A percentile compares a stretch with the other conserved stretches of the same genome.
phyloP scores from a whole-genome alignment of 1,140 invertebrate genomes.

The Zaprionus ghesquierei region DNA sequence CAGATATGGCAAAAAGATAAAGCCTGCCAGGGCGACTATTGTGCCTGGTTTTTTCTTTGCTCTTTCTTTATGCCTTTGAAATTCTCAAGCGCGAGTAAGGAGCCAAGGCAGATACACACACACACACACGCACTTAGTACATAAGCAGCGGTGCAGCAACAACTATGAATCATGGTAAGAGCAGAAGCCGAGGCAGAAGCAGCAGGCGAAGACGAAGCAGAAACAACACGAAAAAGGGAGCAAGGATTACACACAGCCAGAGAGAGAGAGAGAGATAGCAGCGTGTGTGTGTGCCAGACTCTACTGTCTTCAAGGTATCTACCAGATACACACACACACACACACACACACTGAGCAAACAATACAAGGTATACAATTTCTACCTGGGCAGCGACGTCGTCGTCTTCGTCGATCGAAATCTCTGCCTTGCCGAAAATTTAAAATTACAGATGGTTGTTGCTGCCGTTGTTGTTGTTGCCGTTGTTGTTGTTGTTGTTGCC shows the following conservation, averaged over 20 bases:
- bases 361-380: conserved; percentile 73
- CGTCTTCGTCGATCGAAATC: conserved; percentile 68
- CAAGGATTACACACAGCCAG: conserved; percentile 40
- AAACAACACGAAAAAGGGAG: conserved; percentile 40
- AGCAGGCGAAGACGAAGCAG: not conserved
- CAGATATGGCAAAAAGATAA: conserved; percentile 9
- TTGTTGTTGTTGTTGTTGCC: conserved; percentile 23
- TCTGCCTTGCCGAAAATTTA: conserved; percentile 76
- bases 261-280: conserved; percentile 10
- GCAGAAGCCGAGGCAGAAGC: conserved; percentile 6
- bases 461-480: conserved; percentile 14
- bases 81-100: conserved; percentile 18
- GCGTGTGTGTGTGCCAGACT: conserved; percentile 22
- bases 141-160: conserved; percentile 21
- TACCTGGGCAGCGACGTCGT: conserved; percentile 65
- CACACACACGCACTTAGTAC: conserved; percentile 5
- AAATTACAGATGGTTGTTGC: conserved; percentile 77
- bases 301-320: conserved; percentile 72
- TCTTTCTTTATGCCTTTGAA: not conserved
- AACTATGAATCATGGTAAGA: conserved; percentile 76
- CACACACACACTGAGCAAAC: conserved; percentile 28
- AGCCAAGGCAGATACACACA: not conserved
- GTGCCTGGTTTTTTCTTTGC: conserved; percentile 13
- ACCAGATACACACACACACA: conserved; percentile 57
- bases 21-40: conserved; percentile 34